Evolutionary conservation across 2,113 vertebrate genomes (phyloP).

Genomic region (Baryphthengus martii): DNA sequence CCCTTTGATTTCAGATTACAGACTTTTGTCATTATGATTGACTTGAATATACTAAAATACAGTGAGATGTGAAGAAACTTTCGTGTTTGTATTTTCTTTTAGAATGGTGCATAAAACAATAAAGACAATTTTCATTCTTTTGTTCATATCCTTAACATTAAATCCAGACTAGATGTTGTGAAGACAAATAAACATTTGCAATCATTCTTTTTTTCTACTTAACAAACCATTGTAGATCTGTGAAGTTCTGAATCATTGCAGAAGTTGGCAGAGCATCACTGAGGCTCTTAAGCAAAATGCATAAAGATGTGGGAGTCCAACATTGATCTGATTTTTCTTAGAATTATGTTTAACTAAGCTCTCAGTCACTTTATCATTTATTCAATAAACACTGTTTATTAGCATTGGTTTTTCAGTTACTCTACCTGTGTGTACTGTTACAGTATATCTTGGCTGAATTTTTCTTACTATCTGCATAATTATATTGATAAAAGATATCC

Average conservation of each 20-base stretch:
- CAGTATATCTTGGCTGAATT: background rate
- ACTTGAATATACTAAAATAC: conserved; percentile 48
- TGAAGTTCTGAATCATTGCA: background rate
- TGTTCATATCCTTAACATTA: background rate
- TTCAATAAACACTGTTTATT: conserved; percentile 4
- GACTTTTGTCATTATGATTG: conserved; percentile 70
- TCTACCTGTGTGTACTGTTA: background rate
- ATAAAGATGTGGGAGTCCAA: background rate
- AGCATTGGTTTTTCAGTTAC: background rate
- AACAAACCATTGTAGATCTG: background rate
- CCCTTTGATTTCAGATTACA: conserved; percentile 71
- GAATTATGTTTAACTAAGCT: background rate
- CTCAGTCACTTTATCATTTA: background rate
- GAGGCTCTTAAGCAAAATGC: background rate
- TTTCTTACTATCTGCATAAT: background rate
- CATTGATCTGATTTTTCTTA: background rate
- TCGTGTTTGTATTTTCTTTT: conserved; percentile 29
- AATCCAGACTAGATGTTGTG: background rate
- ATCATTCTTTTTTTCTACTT: background rate
- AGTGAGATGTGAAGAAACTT: conserved; percentile 38
- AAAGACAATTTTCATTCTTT: background rate
- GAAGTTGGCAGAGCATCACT: background rate
- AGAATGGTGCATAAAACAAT: background rate
- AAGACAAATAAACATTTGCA: background rate
- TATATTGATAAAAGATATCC: background rate